Conservation (phyloP, 2,888 invertebrate species). For the Xylota sylvarum region DNA sequence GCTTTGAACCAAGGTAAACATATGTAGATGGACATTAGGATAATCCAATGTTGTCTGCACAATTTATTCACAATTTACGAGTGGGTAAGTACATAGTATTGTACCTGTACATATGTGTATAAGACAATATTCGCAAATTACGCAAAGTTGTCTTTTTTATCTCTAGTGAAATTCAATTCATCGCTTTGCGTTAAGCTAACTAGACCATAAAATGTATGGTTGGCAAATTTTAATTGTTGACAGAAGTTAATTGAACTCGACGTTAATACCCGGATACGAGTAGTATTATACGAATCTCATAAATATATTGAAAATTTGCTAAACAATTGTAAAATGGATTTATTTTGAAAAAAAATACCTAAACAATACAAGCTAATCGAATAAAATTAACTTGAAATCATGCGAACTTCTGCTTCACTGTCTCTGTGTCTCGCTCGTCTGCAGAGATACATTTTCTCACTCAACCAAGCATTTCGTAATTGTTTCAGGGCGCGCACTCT, state of each 20-base stretch:
- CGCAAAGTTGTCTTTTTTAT: neutral
- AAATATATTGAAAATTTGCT: slow-evolving; percentile 18
- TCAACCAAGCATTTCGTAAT: slow-evolving; percentile 77
- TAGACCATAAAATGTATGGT: slow-evolving; percentile 69
- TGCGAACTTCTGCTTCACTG: slow-evolving; percentile 41
- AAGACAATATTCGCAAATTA: slow-evolving; percentile 1
- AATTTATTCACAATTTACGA: neutral
- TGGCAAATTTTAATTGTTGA: slow-evolving; percentile 44
- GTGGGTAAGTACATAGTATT: no score
- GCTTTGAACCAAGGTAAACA: no score
- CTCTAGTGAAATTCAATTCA: slow-evolving; percentile 34
- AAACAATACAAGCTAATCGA: slow-evolving; percentile 31
- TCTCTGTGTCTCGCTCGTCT: slow-evolving; percentile 30
- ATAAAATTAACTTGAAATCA: slow-evolving; percentile 56
- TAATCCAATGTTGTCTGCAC: no score
- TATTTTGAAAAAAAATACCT: slow-evolving; percentile 26
- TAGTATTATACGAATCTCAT: neutral
- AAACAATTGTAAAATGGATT: slow-evolving; percentile 23
- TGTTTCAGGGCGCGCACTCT: slow-evolving; percentile 72
- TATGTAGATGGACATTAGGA: no score
- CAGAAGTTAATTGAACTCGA: slow-evolving; percentile 8
- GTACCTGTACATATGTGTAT: no score
- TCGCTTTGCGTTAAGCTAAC: slow-evolving; percentile 16
- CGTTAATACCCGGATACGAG: neutral
- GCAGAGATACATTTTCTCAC: slow-evolving; percentile 67